phyloP scores from a whole-genome alignment of 2,113 vertebrate genomes.

The Podarcis muralis region DNA sequence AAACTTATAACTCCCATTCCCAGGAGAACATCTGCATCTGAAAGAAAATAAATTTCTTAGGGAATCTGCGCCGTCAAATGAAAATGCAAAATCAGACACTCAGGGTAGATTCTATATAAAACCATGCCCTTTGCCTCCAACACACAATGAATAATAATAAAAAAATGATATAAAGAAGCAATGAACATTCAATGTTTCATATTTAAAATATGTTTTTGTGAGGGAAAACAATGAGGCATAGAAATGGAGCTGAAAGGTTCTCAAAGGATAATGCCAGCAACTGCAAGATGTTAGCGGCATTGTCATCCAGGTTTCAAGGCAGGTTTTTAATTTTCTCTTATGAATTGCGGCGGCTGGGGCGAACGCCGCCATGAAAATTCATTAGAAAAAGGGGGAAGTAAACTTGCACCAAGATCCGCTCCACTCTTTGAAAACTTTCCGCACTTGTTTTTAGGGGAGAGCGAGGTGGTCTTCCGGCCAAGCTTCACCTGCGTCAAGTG shows the following conservation, averaged over 20 bases:
- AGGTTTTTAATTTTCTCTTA: conserved; percentile 73
- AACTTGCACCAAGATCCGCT: conserved; percentile 67
- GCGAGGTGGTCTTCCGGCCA: conserved; percentile 47
- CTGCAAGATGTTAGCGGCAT: conserved; percentile 63
- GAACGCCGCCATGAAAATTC: conserved; percentile 76
- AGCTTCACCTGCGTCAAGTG: conserved; percentile 41
- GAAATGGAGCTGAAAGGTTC: conserved; percentile 69
- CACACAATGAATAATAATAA: conserved; percentile 53
- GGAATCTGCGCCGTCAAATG: conserved; percentile 72
- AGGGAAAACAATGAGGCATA: conserved; percentile 72
- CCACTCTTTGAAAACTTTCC: conserved; percentile 54
- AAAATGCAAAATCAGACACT: conserved; percentile 76
- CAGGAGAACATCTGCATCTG: conserved; percentile 70
- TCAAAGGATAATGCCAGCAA: conserved; percentile 70
- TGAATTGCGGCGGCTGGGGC: conserved; percentile 59
- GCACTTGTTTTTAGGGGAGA: conserved; percentile 39
- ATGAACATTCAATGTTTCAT: conserved; percentile 69
- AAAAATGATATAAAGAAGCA: conserved; percentile 60
- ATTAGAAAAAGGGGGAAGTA: conserved; percentile 58
- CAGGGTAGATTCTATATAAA: conserved; percentile 68
- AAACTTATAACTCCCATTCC: conserved; percentile 62
- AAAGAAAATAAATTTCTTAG: conserved; percentile 75
- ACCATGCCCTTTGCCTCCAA: conserved; percentile 60
- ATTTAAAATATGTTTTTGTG: conserved; percentile 74
- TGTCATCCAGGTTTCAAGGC: conserved; percentile 66